Base-by-base conservation (phyloP, 2,888 invertebrate species). In the Lymantria monacha region DNA sequence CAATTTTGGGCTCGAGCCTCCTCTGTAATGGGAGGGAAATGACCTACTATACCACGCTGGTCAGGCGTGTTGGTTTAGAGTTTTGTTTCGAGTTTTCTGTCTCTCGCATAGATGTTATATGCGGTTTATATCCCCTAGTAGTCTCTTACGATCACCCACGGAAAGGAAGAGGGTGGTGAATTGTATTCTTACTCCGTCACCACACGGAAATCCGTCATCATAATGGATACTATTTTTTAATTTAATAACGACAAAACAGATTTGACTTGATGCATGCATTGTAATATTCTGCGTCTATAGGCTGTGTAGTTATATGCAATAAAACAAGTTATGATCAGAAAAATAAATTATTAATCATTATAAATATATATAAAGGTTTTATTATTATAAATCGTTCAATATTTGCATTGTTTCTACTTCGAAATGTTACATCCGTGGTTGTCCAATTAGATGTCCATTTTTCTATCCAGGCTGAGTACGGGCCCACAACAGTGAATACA, bases 401-500 rank as follows among this genome's bases (percentile, higher is more conserved):
- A 37, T 11, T 5, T 10, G 8, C 49, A 44, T 14, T 36, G 15
- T 36, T 53, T 48, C 15, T 53, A 49, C 22, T 45, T 14, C 36
- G 40, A 40, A 12, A 30, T 3, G n/a, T 57, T 40, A 46, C 47
- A 42, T 41, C 7, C 43, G 40, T 30, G 2, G 3, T 57, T 37
- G 22, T 37, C 30, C 22, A 33, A 31, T 37, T 30, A 40, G 52
- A 47, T 3, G 40, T 12, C 44, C 65, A 59, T 53, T 76, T 79
- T n/a, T 78, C 56, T 52, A 87, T 78, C 87, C 87, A 88, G 3
- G 70, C 42, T 15, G 75, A 36, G 50, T 87, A 88, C 0, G 85
- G 83, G 7, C 72, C 79, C 36, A 83, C 59, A 2, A 85, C 62
- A 1, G 87, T 87, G 53, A 87, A 87, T 12, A 86, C 71, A 51